Evolutionary conservation across 1,140 invertebrate species (phyloP), one percentile per base, ranked within the genome.

Genomic region (Pissodes strobi): DNA sequence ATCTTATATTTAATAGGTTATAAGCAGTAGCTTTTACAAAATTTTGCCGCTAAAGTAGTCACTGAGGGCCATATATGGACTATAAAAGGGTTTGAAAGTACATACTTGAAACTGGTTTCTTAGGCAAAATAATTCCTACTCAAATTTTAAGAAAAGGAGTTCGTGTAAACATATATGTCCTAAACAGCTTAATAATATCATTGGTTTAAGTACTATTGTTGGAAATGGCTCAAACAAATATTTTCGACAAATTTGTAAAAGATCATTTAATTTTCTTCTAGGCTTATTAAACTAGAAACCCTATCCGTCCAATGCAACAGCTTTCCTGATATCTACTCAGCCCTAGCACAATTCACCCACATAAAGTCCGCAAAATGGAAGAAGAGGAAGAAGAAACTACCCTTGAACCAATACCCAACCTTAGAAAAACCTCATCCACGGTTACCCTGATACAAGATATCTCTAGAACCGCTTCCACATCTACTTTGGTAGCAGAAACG

Each of bases 351-450:
- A 66, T 66, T 18, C 21, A 46, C 13, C 34, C 51, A 15, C 37
- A 39, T 22, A 51, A 65, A 39, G 9, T 49, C 13, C 43, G 17
- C 19, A 80, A 77, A 71, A 84, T 84, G 83, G 83, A 85, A 71
- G 83, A 85, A 58, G 83, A 85, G 66, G 83, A 85, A 34, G 83
- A 84, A 62, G 80, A 72, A 55, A 76, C 68, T 52, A 70, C 69
- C 43, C 3, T 49, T 12, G 51, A 55, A 12, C 52, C 25, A 6
- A 12, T 38, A 9, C 19, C 19, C 18, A 69, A 67, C n/a, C 37
- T 69, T 15, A 70, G 74, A n/a, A 76, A 73, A 65, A 68, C 74
- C 2, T 72, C 76, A 1, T 76, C 75, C 23, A 75, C 76, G 22
- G 61, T 73, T 21, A 78, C 75, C 5, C 41, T 76, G 56, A 76